Evolutionary conservation across 1,140 invertebrate species (phyloP), one percentile per base, ranked within the genome.

Genomic region (Leptopilina boulardi): DNA sequence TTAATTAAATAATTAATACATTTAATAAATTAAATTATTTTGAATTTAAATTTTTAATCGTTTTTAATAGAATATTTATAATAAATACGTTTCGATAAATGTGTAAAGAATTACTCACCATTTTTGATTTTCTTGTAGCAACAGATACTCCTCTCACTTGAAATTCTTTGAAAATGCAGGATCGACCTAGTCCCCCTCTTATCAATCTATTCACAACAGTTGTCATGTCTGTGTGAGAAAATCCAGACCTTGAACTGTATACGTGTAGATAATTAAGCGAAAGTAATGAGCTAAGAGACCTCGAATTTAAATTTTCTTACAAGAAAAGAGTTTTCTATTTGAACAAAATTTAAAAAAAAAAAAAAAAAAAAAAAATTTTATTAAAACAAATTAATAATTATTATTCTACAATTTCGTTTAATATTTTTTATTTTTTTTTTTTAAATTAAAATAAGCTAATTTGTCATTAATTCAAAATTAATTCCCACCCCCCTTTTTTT

Each of bases 41-140:
- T 38, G 4, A 0, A 38, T 38, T 38, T 6, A 38, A 38, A 34
- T 34, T 34, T 34, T 34, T 5, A 30, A 30, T 42, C 13, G 10
- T 47, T 47, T 15, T 47, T 47, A 42, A 42, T 9, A 8, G 41
- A 11, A 10, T 18, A 8, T 71, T 9, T 34, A 71, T 41, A 42
- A n/a, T n/a, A n/a, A n/a, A n/a, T 13, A 19, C 9, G 10, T 41
- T 6, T 15, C 8, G 34, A 71, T 41, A 42, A 71, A 8, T 71
- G 5, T n/a, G 3, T 15, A 71, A 71, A 21, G n/a, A 11, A 44
- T 59, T 34, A 76, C 83, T 85, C 78, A 90, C 89, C 88, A 90
- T 90, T 82, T 85, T 89, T 3, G 21, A 34, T 81, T 77, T 85
- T 42, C 77, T 83, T 54, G 79, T 56, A 73, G 77, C 70, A 80